Conservation (phyloP, 2,113 vertebrate species). For the Bubo blakistoni region DNA sequence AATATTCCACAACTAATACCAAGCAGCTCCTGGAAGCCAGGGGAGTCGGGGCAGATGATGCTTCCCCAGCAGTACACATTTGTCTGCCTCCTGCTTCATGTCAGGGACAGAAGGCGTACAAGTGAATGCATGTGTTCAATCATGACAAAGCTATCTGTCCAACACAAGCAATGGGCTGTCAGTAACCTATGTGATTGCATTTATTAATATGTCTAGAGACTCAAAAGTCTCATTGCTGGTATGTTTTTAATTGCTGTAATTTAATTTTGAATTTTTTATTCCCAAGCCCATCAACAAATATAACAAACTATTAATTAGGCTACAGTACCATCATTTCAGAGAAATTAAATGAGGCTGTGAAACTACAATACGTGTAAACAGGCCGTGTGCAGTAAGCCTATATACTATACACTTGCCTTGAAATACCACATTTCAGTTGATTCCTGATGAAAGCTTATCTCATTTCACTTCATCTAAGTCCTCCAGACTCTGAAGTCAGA, state of each 20-base stretch:
- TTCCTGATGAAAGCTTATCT: not conserved
- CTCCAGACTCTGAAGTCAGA: not conserved
- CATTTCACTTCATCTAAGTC: not conserved
- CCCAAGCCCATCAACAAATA: not conserved
- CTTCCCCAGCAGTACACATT: not conserved
- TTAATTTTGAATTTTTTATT: not conserved
- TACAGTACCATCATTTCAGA: not conserved
- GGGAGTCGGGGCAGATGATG: not conserved
- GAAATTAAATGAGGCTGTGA: not conserved
- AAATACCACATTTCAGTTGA: not conserved
- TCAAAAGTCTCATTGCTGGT: not conserved
- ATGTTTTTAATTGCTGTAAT: not conserved
- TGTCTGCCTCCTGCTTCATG: not conserved
- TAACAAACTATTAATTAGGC: not conserved
- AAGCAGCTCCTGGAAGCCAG: not conserved
- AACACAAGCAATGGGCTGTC: not conserved
- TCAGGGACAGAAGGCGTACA: accelerated
- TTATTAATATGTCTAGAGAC: not conserved
- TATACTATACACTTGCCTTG: not conserved
- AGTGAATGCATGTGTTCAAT: accelerated
- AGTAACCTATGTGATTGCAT: not conserved
- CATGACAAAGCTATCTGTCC: not conserved
- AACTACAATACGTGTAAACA: not conserved
- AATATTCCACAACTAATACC: constrained; percentile 29
- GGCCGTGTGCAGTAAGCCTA: not conserved